Percentiles rank a stretch among this genome's conserved stretches.
phyloP scores from a whole-genome alignment of 2,113 vertebrate species.

The Gambusia affinis region DNA sequence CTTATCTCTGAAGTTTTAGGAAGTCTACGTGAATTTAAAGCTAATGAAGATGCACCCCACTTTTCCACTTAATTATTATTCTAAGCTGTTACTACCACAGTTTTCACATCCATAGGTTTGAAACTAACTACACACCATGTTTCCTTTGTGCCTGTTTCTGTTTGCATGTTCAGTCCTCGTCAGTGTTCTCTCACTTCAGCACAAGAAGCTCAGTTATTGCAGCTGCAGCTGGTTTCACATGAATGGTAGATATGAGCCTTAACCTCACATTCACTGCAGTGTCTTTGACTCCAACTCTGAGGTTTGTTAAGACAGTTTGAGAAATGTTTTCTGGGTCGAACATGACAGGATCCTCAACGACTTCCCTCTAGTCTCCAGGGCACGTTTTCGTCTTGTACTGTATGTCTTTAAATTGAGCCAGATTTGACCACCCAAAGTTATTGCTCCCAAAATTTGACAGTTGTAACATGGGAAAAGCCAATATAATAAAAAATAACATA shows the following conservation, averaged over 20 bases:
- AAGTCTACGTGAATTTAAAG: background rate
- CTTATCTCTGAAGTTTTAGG: background rate
- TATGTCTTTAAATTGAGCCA: constrained; percentile 15
- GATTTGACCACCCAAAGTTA: background rate
- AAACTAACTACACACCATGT: background rate
- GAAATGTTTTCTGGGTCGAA: constrained; percentile 15
- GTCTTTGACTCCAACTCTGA: constrained; percentile 59
- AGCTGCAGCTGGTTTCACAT: constrained; percentile 17
- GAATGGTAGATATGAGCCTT: constrained; percentile 52
- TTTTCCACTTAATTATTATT: background rate
- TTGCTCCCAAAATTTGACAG: constrained; percentile 34
- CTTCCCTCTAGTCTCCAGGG: constrained; percentile 11
- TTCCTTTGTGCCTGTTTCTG: constrained; percentile 23
- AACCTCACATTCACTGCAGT: constrained; percentile 51
- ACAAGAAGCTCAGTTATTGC: background rate
- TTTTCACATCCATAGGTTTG: background rate
- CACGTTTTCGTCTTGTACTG: constrained; percentile 11
- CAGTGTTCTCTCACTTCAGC: constrained; percentile 16
- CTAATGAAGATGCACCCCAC: background rate
- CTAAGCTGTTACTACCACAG: background rate
- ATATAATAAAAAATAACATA: background rate
- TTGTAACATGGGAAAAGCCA: constrained; percentile 14
- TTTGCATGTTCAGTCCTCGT: constrained; percentile 20
- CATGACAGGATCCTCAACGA: constrained; percentile 22
- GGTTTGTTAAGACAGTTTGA: constrained; percentile 47